Evolutionary conservation across 2,113 vertebrate species (phyloP).

Genomic region (Fukomys damarensis): DNA sequence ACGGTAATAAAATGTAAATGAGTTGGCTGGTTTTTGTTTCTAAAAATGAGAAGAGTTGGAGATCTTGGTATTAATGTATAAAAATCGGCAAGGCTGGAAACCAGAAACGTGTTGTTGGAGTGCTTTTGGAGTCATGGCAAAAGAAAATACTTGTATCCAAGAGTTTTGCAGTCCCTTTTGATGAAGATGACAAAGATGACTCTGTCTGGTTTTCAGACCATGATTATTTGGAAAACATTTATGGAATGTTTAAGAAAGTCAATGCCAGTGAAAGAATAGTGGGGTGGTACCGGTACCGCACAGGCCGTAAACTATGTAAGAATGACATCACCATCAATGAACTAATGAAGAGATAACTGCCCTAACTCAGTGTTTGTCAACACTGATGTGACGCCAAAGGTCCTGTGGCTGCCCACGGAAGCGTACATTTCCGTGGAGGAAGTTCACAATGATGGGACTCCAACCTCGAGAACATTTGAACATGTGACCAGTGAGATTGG

Average conservation of each 20-base stretch:
- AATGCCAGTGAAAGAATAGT: constrained; percentile 99
- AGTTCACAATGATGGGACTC: constrained; percentile 98
- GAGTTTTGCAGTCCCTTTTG: constrained; percentile 99
- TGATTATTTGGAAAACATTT: constrained; percentile 99
- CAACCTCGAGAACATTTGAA: constrained; percentile 98
- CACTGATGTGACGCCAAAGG: constrained; percentile 99
- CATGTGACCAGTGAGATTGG: constrained; percentile 99
- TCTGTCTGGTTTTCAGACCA: constrained; percentile 99
- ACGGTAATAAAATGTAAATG: background rate
- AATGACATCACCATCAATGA: constrained; percentile 99
- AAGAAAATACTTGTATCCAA: constrained; percentile 98
- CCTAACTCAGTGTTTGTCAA: constrained; percentile 98
- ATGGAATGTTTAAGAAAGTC: constrained; percentile 99
- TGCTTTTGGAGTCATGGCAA: constrained; percentile 97
- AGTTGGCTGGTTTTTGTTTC: background rate
- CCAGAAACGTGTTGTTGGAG: constrained; percentile 98
- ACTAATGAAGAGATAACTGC: constrained; percentile 98
- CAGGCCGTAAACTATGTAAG: constrained; percentile 98
- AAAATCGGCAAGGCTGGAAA: constrained; percentile 98
- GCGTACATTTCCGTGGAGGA: constrained; percentile 99
- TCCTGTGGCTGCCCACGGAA: constrained; percentile 97
- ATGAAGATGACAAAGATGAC: constrained; percentile 98
- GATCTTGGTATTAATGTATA: background rate
- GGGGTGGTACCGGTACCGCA: constrained; percentile 99
- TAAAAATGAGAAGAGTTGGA: background rate